Base-by-base conservation (phyloP, 2,113 vertebrate species). In the Lophius piscatorius region DNA sequence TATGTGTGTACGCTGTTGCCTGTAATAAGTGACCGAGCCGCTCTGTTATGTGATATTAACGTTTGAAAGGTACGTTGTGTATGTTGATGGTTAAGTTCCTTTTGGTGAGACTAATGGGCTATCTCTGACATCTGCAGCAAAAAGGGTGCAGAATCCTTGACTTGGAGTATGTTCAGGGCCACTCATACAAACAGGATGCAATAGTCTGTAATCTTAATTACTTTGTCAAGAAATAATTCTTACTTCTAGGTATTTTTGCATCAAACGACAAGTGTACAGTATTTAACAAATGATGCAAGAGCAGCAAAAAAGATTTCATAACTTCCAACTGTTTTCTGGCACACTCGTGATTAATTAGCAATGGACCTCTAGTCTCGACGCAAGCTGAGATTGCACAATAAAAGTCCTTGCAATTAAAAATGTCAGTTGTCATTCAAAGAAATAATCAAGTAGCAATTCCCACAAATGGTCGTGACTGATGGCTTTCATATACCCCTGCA, bases 391-490 rank as follows among this genome's bases (percentile, higher is more conserved):
- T 22, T 42, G 29, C 35, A 55, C 63, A 59, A 41, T 7, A 60
- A 45, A 47, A 68, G 1, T 56, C 26, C 9, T 20, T 10, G 9
- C 20, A 39, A 22, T 23, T 38, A 36, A 55, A 54, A 41, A 22
- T 29, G 1, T 21, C 18, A 28, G 55, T 52, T 18, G 29, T 47
- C 22, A 46, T 4, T 17, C n/a, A 6, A 60, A 23, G 28, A 34
- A 51, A 35, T 34, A 28, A 52, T 61, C 36, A 60, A 33, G 21
- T 3, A 38, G 42, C 16, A 36, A 56, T 51, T 46, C 55, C 28
- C 60, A 49, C 45, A 48, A 57, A 44, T 20, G 23, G 39, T 22
- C 34, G 22, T 31, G n/a, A 42, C 1, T 5, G 31, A 45, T 31
- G 1, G 3, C 3, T 31, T 31, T 31, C 29, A 31, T n/a, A n/a